Percentiles rank a stretch among this genome's conserved stretches.
Evolutionary conservation across 2,797 vertebrate genomes (phyloP).

Genomic region (Sebastes reedi): DNA sequence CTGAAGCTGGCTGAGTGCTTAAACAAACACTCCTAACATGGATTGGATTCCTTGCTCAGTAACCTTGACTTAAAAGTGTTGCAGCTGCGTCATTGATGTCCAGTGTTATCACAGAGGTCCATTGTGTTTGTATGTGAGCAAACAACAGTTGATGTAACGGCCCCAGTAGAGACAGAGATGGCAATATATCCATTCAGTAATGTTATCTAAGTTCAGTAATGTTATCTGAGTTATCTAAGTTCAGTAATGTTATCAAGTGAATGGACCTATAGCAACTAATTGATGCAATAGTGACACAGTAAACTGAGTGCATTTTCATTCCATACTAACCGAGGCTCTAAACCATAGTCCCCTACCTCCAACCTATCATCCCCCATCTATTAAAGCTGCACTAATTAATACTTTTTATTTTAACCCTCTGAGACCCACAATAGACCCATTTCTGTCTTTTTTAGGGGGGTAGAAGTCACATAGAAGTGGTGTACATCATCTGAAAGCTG

Average conservation of each 20-base stretch:
- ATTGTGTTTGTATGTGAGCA: not conserved
- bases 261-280: fast-evolving
- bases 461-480: too few species aligned
- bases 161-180: not conserved
- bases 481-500: too few species aligned
- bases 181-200: not conserved
- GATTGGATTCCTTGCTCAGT: not conserved
- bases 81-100: not conserved
- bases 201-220: not conserved
- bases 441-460: too few species aligned
- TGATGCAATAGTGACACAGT: too few species aligned
- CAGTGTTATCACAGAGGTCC: not conserved
- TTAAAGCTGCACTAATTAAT: not conserved
- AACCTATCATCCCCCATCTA: not conserved
- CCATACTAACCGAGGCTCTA: not conserved
- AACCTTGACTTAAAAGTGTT: not conserved
- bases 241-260: not conserved
- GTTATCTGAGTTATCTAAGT: not conserved
- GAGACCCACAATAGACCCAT: too few species aligned
- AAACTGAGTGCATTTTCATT: not conserved
- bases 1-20: not conserved
- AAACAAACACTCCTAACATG: not conserved
- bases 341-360: too few species aligned
- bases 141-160: not conserved
- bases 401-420: not conserved